Evolutionary conservation across 2,888 invertebrate species (phyloP).

Genomic region (Scaptodrosophila latifasciaeformis): DNA sequence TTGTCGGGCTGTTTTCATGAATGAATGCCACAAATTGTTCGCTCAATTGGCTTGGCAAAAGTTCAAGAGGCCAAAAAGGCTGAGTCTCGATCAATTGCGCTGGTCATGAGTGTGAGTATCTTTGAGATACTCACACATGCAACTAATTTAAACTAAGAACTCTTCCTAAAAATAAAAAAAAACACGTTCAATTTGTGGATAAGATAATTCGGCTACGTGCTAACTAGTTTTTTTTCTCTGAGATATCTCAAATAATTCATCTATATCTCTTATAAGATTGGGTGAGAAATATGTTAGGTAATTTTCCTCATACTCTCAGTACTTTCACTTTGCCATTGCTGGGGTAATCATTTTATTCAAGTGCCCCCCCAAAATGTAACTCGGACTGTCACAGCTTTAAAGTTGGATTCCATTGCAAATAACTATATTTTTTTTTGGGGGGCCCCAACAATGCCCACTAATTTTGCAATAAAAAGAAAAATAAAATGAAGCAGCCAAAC

Average conservation of each 20-base stretch:
- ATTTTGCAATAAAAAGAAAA: slow-evolving; percentile 50
- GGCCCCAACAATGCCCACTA: slow-evolving; percentile 46
- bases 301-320: slow-evolving; percentile 26
- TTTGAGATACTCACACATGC: too few relatives aligned
- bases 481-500: slow-evolving; percentile 16
- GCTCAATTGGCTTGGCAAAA: slow-evolving; percentile 55
- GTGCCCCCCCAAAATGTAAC: slow-evolving; percentile 1
- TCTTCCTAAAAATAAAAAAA: too few relatives aligned
- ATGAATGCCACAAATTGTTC: slow-evolving; percentile 48
- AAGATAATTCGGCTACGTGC: slow-evolving; percentile 45
- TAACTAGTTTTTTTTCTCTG: slow-evolving; percentile 33
- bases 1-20: slow-evolving; percentile 34
- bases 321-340: slow-evolving; percentile 43
- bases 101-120: slow-evolving; percentile 34
- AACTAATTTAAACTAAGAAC: too few relatives aligned
- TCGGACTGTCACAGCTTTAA: slow-evolving; percentile 12
- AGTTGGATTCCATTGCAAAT: too few relatives aligned
- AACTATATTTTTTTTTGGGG: not conserved
- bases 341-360: too few relatives aligned
- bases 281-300: slow-evolving; percentile 37
- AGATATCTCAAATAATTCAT: too few relatives aligned
- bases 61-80: slow-evolving; percentile 62
- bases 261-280: slow-evolving; percentile 13
- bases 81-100: slow-evolving; percentile 46
- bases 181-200: too few relatives aligned